A percentile compares a stretch with the other conserved stretches of the same genome.
Evolutionary conservation across 2,113 vertebrate genomes (phyloP).

Genomic region (Microcebus tavaratra): DNA sequence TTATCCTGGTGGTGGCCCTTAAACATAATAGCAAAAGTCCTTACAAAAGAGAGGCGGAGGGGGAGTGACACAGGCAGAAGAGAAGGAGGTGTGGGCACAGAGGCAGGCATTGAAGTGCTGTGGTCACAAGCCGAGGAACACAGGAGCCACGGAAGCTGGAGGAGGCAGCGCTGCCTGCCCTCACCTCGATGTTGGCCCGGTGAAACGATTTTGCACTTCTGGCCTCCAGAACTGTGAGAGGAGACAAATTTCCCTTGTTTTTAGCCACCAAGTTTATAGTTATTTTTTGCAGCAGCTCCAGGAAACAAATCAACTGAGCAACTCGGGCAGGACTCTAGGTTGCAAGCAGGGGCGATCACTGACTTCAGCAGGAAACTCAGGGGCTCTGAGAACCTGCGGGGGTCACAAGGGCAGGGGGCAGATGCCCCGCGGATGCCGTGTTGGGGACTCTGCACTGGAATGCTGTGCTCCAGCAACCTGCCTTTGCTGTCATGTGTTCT

Average conservation of each 20-base stretch:
- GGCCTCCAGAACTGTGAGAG: neutral
- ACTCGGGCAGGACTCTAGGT: neutral
- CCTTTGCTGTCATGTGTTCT: neutral
- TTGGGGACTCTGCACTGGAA: accelerated
- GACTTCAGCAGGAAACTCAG: accelerated
- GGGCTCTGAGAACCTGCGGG: accelerated
- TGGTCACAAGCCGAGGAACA: accelerated
- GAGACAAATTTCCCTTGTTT: neutral
- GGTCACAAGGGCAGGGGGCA: neutral
- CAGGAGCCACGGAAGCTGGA: neutral
- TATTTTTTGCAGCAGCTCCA: neutral
- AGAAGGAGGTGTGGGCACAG: accelerated
- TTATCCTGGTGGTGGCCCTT: too few relatives aligned
- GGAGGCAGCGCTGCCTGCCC: accelerated
- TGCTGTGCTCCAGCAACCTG: accelerated
- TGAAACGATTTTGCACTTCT: neutral
- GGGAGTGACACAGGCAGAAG: neutral
- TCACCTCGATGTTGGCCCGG: neutral
- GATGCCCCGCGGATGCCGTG: accelerated
- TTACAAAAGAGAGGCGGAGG: neutral
- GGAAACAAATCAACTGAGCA: neutral
- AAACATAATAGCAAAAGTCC: too few relatives aligned
- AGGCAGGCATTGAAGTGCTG: accelerated
- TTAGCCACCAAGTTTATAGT: neutral
- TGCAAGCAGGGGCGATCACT: neutral